phyloP scores from a whole-genome alignment of 2,797 vertebrate species.

The Zenarchopterus dispar region DNA sequence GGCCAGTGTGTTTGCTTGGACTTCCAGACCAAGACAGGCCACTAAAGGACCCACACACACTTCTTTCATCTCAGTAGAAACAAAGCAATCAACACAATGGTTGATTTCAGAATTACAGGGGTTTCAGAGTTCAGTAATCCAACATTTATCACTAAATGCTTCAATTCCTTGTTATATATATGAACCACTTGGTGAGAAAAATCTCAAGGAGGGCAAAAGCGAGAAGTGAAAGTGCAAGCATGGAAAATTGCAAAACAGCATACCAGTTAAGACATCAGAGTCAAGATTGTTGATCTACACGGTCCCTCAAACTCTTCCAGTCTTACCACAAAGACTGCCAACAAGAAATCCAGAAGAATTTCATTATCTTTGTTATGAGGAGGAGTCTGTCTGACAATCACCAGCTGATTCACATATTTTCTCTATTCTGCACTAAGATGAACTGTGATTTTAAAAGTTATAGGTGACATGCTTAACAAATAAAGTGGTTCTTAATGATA shows the following conservation, averaged over 20 bases:
- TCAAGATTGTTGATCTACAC: slow-evolving; percentile 52
- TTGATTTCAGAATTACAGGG: not conserved
- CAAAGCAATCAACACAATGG: not conserved
- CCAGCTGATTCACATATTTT: not conserved
- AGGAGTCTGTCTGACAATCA: not conserved
- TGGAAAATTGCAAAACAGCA: slow-evolving; percentile 54
- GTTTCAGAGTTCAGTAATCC: not conserved
- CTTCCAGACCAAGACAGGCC: too few relatives aligned
- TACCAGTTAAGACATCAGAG: slow-evolving; percentile 64
- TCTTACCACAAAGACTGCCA: not conserved
- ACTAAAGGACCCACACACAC: too few relatives aligned
- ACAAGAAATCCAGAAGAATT: not conserved
- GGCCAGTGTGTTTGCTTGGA: too few relatives aligned
- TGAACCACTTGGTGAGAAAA: slow-evolving; percentile 14
- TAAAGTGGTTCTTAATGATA: too few relatives aligned
- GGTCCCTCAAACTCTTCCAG: not conserved
- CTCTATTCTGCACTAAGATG: not conserved
- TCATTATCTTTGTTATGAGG: not conserved
- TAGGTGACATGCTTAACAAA: too few relatives aligned
- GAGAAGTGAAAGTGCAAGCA: slow-evolving; percentile 71
- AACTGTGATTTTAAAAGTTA: not conserved
- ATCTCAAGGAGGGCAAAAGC: slow-evolving; percentile 38
- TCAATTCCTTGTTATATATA: slow-evolving; percentile 16
- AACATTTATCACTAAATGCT: not conserved
- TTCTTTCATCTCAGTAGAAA: not conserved